Conservation (phyloP, 2,797 vertebrate genomes). For the Kryptolebias ocellatus region DNA sequence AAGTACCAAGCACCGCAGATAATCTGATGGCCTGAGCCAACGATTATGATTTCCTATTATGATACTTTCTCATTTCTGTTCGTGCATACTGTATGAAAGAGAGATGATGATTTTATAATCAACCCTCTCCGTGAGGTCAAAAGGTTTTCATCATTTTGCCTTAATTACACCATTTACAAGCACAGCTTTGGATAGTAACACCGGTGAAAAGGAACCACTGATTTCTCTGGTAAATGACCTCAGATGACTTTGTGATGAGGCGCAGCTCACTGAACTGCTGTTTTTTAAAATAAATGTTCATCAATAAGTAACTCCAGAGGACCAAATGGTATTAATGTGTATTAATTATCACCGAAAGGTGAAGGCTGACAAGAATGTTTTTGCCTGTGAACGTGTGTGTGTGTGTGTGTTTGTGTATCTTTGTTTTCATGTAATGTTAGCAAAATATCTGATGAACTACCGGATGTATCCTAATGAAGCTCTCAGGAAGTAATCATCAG, state of each 20-base stretch:
- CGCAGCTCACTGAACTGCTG: neutral
- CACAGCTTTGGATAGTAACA: constrained; percentile 47
- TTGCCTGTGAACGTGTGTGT: no score
- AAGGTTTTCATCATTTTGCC: constrained; percentile 51
- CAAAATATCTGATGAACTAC: no score
- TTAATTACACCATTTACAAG: constrained; percentile 60
- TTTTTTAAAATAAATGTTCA: neutral
- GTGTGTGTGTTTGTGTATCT: no score
- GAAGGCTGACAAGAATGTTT: no score
- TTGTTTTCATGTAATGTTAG: no score
- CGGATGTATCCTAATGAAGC: no score
- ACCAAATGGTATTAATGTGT: neutral
- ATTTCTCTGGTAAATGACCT: constrained; percentile 49
- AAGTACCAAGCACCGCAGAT: constrained; percentile 8
- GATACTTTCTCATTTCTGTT: constrained; percentile 26
- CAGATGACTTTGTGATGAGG: constrained; percentile 18
- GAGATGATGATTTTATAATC: constrained; percentile 30
- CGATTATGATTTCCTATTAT: constrained; percentile 42
- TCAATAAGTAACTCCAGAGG: constrained; percentile 4
- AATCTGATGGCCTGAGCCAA: constrained; percentile 16
- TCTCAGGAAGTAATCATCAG: no score
- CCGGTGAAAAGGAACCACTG: constrained; percentile 29
- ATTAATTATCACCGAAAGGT: neutral
- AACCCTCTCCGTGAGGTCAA: constrained; percentile 31
- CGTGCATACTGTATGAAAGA: constrained; percentile 1